Percentiles rank a stretch among this genome's conserved stretches.
Conservation (phyloP, 2,797 vertebrate species). For the Cyclopterus lumpus region DNA sequence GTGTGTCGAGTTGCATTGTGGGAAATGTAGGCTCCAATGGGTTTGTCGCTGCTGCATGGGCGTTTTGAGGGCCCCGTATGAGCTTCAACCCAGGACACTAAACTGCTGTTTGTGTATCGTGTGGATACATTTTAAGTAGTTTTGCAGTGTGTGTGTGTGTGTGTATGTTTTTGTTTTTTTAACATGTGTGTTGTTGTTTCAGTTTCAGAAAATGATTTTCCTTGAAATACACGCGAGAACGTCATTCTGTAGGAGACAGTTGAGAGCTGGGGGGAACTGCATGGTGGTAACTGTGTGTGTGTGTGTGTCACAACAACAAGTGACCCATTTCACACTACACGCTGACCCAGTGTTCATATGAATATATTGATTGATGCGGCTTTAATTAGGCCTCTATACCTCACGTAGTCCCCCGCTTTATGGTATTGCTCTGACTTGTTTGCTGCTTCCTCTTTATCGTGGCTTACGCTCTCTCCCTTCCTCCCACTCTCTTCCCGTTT, state of each 20-base stretch:
- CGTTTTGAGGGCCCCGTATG: no score
- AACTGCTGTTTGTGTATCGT: no score
- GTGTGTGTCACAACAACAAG: background rate
- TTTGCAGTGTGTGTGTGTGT: no score
- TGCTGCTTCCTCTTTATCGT: background rate
- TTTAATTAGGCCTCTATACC: slow-evolving; percentile 15
- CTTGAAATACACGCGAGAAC: background rate
- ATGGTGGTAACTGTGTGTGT: background rate
- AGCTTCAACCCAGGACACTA: no score
- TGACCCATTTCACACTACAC: background rate
- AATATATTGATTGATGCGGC: slow-evolving; percentile 25
- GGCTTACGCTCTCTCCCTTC: background rate
- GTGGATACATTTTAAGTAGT: no score
- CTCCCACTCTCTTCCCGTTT: background rate
- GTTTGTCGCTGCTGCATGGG: no score
- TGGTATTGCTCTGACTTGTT: background rate
- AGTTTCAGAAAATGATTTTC: no score
- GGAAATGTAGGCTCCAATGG: background rate
- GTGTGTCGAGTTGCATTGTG: background rate
- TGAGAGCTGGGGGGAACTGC: background rate
- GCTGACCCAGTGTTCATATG: slow-evolving; percentile 11
- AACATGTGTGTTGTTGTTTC: no score
- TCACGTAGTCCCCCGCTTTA: background rate
- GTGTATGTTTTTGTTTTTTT: no score
- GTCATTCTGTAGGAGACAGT: background rate